A percentile compares a stretch with the other conserved stretches of the same genome.
Evolutionary conservation across 2,113 vertebrate species (phyloP).

Genomic region (Limnothrissa miodon): DNA sequence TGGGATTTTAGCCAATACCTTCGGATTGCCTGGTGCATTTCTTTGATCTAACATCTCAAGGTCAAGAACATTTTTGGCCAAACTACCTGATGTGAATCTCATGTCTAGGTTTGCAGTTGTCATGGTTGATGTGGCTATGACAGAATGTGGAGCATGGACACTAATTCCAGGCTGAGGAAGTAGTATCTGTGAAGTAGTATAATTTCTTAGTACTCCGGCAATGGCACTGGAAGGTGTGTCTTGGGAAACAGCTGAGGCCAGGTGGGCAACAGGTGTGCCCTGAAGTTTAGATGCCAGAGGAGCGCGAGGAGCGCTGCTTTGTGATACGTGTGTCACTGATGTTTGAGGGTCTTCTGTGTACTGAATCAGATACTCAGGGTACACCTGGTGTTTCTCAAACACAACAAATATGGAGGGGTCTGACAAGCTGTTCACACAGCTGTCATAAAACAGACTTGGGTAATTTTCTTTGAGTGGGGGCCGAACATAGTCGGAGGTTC

Average conservation of each 20-base stretch:
- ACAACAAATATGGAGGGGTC: conserved; percentile 81
- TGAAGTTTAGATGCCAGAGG: background rate
- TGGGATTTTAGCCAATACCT: background rate
- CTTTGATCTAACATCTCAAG: background rate
- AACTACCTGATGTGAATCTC: background rate
- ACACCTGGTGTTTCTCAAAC: conserved; percentile 84
- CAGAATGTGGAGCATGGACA: background rate
- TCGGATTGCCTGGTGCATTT: background rate
- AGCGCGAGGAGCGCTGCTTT: background rate
- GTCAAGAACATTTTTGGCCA: background rate
- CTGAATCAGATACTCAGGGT: conserved; percentile 80
- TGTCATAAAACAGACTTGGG: conserved; percentile 67
- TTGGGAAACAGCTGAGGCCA: background rate
- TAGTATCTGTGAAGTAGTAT: background rate
- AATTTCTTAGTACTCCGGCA: background rate
- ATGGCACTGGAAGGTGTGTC: background rate
- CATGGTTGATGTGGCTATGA: background rate
- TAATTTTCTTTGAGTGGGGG: conserved; percentile 44
- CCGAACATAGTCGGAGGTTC: conserved; percentile 36
- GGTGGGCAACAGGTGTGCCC: too few species aligned
- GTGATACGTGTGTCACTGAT: background rate
- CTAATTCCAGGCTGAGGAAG: background rate
- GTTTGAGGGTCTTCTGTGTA: conserved; percentile 51
- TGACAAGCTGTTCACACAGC: conserved; percentile 73
- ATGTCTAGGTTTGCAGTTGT: background rate